Conservation (phyloP, 30 jellyfish, hydroid and myxozoan genomes). For the Turritopsis dohrnii region DNA sequence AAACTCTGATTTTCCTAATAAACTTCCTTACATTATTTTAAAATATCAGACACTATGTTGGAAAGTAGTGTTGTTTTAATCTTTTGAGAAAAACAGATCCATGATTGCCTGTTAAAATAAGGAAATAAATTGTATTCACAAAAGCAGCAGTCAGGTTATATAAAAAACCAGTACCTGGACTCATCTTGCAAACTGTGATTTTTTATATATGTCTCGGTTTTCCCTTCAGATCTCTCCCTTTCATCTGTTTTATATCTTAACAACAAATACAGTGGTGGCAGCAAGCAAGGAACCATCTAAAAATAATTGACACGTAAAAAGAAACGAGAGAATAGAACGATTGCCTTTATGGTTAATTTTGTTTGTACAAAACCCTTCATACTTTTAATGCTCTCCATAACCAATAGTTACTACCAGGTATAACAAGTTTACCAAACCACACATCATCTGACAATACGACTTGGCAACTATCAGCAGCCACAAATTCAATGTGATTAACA, state of each 20-base stretch:
- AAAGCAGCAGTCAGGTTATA: neutral
- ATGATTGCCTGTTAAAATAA: too few relatives aligned
- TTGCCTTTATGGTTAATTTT: too few relatives aligned
- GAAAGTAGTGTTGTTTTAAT: too few relatives aligned
- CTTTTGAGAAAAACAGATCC: neutral
- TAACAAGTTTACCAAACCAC: neutral
- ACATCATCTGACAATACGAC: neutral
- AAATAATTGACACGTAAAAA: too few relatives aligned
- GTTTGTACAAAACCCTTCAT: neutral
- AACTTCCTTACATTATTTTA: too few relatives aligned
- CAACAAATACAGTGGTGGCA: neutral
- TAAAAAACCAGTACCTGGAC: neutral
- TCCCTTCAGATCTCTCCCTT: neutral
- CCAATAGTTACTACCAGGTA: neutral
- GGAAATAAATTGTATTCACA: too few relatives aligned
- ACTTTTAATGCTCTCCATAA: neutral
- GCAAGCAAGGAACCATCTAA: neutral
- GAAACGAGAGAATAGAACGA: neutral
- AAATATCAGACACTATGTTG: too few relatives aligned
- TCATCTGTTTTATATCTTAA: neutral
- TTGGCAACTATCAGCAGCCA: slow-evolving; percentile 9
- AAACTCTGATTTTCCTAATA: too few relatives aligned
- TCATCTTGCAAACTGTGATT: neutral
- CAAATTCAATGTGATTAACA: neutral
- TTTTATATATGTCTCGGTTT: neutral